phyloP scores from a whole-genome alignment of 2,797 vertebrate genomes.

The Acanthornis magna region DNA sequence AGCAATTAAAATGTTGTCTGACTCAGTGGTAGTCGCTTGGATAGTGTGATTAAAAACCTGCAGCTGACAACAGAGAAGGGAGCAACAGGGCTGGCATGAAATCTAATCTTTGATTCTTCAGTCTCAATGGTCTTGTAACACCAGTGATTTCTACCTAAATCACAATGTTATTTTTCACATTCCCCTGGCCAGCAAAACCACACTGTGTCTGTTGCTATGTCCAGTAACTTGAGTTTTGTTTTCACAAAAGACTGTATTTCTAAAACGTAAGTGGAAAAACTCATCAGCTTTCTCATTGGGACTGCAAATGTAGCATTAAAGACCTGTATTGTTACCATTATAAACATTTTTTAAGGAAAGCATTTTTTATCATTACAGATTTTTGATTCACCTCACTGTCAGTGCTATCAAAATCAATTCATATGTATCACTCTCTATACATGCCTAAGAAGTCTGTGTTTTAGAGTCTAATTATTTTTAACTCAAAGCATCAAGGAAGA shows the following conservation, averaged over 20 bases:
- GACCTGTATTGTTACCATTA: neutral
- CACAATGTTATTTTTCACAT: neutral
- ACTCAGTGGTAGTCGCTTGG: rapidly evolving
- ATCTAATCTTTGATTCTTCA: neutral
- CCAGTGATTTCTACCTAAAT: neutral
- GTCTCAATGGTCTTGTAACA: neutral
- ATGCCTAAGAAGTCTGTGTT: neutral
- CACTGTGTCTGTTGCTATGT: neutral
- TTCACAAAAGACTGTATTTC: neutral
- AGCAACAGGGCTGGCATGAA: neutral
- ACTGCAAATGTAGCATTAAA: neutral
- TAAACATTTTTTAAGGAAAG: neutral
- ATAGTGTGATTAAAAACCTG: neutral
- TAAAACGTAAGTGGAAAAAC: neutral
- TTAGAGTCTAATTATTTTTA: neutral
- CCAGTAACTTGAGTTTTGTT: rapidly evolving
- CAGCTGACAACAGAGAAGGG: neutral
- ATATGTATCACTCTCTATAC: neutral
- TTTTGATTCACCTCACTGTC: neutral
- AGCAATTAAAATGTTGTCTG: neutral
- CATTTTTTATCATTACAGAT: neutral
- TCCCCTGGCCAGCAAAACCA: neutral
- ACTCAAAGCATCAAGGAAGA: neutral
- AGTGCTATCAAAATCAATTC: neutral
- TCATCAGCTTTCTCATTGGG: neutral